Evolutionary conservation across 2,888 invertebrate genomes (phyloP), one percentile per base, ranked within the genome.

Genomic region (Cenopis cana): DNA sequence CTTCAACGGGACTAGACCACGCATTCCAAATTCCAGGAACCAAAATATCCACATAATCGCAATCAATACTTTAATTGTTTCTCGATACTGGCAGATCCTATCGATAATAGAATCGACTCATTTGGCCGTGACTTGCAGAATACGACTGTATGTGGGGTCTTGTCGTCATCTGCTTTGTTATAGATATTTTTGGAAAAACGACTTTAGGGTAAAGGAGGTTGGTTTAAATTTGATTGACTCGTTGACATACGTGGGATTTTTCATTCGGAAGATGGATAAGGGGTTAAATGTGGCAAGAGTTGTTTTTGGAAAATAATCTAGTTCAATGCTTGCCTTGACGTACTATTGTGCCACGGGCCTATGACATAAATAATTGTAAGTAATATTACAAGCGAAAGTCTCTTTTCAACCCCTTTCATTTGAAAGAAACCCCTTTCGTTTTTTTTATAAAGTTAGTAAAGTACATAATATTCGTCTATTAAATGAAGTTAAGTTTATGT

Each of bases 81-180:
- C 69, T 65, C 38, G 57, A 65, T 67, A 65, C 66, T 74, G 74
- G 75, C 75, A 79, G 78, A 78, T 85, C 83, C 29, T 89, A 89
- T 88, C 89, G 84, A 84, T 89, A 89, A 90, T 89, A 87, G 85
- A 82, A 88, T 89, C 87, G 83, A 80, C 89, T 88, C 87, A 89
- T 88, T 90, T 88, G 89, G 83, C 80, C 86, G 85, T 91, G 91
- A 91, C 91, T 89, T 80, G 90, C 87, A 73, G 79, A 82, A 84
- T 80, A 69, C 66, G 61, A 73, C 81, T 79, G 82, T 86, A 88
- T 89, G 89, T 91, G 90, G 84, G 91, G 90, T 90, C 91, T 76
- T 75, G 61, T 75, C 62, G 73, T 74, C 65, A 64, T 61, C 50
- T 46, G 65, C 65, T 59, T 59, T 60, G 70, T 65, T 60, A 46